phyloP scores from a whole-genome alignment of 2,797 vertebrate genomes.

The Naso thynnoides region DNA sequence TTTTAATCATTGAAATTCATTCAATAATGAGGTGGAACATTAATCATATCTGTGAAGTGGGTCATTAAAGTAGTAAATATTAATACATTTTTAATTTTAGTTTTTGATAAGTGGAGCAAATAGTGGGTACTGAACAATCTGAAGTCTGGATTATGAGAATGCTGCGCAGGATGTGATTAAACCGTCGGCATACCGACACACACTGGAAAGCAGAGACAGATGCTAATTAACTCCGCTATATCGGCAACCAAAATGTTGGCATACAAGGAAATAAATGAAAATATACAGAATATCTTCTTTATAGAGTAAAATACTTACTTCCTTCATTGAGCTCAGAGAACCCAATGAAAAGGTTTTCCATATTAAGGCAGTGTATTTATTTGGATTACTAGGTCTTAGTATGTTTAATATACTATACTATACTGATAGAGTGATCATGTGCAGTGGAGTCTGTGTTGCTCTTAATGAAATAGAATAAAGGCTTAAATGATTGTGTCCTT shows the following conservation, averaged over 20 bases:
- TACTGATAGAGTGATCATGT: not conserved
- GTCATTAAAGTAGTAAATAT: not conserved
- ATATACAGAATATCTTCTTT: not conserved
- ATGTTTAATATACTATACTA: not conserved
- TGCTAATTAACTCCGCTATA: not conserved
- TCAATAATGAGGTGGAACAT: not conserved
- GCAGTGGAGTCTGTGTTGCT: not conserved
- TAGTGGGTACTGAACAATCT: not conserved
- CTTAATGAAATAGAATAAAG: slow-evolving; percentile 1
- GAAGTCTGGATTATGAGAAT: not conserved
- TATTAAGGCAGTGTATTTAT: not conserved
- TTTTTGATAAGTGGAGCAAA: too few relatives aligned
- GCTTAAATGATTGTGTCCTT: not conserved
- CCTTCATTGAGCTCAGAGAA: not conserved
- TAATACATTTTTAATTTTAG: too few relatives aligned
- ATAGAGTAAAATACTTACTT: not conserved
- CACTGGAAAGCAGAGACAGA: not conserved
- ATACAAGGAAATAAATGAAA: not conserved
- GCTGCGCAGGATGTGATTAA: not conserved
- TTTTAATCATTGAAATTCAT: not conserved
- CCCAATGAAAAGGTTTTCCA: not conserved
- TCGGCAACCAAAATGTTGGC: not conserved
- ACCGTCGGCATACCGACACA: too few relatives aligned
- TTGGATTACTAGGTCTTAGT: not conserved
- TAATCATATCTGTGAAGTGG: not conserved